Percentiles rank a stretch among this genome's conserved stretches.
phyloP scores from a whole-genome alignment of 2,797 vertebrate species.

The Xyrichtys novacula region DNA sequence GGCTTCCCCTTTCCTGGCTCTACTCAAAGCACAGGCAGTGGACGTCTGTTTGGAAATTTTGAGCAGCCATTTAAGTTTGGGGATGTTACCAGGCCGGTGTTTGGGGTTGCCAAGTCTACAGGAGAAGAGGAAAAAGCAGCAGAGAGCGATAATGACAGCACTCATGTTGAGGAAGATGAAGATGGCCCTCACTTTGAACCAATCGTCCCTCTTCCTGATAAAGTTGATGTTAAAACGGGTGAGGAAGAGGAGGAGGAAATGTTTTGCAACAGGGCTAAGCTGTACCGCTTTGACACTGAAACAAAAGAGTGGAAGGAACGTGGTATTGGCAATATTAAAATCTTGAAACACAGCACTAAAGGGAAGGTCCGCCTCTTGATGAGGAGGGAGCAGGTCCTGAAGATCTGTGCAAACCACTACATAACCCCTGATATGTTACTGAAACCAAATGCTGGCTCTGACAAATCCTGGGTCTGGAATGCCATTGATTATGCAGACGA shows the following conservation, averaged over 20 bases:
- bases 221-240: constrained; percentile 97
- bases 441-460: constrained; percentile 92
- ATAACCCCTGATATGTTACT: constrained; percentile 94
- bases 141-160: constrained; percentile 92
- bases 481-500: constrained; percentile 98
- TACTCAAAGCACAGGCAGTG: constrained; percentile 75
- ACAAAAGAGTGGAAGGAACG: constrained; percentile 98
- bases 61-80: constrained; percentile 87
- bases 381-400: constrained; percentile 97
- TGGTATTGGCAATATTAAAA: constrained; percentile 95
- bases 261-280: constrained; percentile 96
- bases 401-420: constrained; percentile 99
- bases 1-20: constrained; percentile 85
- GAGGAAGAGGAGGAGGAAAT: constrained; percentile 98
- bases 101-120: constrained; percentile 71
- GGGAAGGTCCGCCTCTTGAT: constrained; percentile 97
- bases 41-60: constrained; percentile 81
- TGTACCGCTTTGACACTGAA: constrained; percentile 94
- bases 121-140: constrained; percentile 81
- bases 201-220: constrained; percentile 96
- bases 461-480: constrained; percentile 98
- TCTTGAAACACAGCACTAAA: constrained; percentile 92
- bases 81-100: constrained; percentile 79
- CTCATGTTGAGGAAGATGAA: constrained; percentile 93
- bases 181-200: constrained; percentile 99